Conservation (phyloP, 1,140 invertebrate genomes). For the Wiebesia pumilae region DNA sequence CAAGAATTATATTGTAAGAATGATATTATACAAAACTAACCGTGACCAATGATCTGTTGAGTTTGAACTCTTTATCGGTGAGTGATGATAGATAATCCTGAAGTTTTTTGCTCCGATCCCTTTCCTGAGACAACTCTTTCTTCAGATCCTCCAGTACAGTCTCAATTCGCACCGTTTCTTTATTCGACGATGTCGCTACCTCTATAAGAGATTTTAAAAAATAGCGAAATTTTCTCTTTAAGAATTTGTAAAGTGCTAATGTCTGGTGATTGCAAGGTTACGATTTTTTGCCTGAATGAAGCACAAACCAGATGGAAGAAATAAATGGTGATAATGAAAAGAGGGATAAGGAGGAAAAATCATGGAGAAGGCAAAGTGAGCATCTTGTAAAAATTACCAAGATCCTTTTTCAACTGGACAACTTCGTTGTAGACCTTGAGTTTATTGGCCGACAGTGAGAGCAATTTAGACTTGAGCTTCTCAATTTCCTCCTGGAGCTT, state of each 20-base stretch:
- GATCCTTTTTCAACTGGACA: conserved; percentile 70
- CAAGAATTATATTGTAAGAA: not conserved
- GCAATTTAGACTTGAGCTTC: conserved; percentile 76
- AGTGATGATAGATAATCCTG: conserved; percentile 69
- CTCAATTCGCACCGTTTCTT: conserved; percentile 67
- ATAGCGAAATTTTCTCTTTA: not conserved
- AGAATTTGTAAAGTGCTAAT: not conserved
- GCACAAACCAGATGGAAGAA: not conserved
- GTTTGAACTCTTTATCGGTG: conserved; percentile 66
- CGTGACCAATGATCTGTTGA: conserved; percentile 66
- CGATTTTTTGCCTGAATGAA: not conserved
- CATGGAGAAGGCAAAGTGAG: not conserved
- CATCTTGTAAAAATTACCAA: conserved; percentile 59
- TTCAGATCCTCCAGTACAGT: conserved; percentile 64
- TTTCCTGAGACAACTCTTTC: conserved; percentile 70
- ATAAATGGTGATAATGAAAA: not conserved
- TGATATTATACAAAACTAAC: conserved; percentile 55
- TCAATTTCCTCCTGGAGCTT: conserved; percentile 78
- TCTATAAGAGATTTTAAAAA: not conserved
- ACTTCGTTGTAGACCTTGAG: conserved; percentile 71
- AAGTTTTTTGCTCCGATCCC: conserved; percentile 68
- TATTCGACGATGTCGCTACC: conserved; percentile 65
- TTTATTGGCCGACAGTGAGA: conserved; percentile 70
- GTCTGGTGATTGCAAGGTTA: not conserved
- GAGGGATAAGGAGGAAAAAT: not conserved